Conservation (phyloP, 2,797 vertebrate genomes). For the Garrulus glandarius region DNA sequence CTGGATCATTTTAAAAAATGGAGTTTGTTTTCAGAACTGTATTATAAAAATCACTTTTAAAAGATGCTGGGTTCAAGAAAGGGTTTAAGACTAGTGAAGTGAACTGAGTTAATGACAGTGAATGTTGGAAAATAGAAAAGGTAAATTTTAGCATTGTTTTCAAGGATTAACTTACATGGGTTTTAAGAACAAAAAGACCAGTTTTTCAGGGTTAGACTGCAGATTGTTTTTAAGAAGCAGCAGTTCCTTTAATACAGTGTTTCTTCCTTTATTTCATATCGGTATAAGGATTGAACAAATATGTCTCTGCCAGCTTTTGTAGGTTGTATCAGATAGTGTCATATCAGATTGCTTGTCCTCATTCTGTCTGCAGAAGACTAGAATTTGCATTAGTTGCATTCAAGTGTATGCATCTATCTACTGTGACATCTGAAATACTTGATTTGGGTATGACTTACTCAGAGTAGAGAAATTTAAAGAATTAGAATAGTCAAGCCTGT, state of each 20-base stretch:
- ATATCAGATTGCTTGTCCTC: not conserved
- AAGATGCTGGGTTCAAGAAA: not conserved
- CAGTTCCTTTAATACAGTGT: not conserved
- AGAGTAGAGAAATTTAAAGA: not conserved
- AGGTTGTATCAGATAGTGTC: not conserved
- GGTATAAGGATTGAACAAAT: not conserved
- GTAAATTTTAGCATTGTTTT: not conserved
- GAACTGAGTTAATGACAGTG: not conserved
- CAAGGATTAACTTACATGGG: not conserved
- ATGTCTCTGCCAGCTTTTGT: not conserved
- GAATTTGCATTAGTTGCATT: not conserved
- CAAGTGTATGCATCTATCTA: not conserved
- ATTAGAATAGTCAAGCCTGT: not conserved
- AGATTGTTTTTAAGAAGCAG: not conserved
- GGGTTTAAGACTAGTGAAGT: not conserved
- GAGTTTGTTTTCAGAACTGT: not conserved
- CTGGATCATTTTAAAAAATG: not conserved
- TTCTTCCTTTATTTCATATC: not conserved
- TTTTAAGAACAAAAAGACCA: not conserved
- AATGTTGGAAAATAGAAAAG: not conserved
- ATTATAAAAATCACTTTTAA: not conserved
- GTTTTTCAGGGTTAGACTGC: not conserved
- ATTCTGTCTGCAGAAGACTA: slow-evolving; percentile 14
- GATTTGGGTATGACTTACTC: not conserved
- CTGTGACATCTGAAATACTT: not conserved